phyloP scores from a whole-genome alignment of 2,113 vertebrate species.

The Paratilapia polleni region DNA sequence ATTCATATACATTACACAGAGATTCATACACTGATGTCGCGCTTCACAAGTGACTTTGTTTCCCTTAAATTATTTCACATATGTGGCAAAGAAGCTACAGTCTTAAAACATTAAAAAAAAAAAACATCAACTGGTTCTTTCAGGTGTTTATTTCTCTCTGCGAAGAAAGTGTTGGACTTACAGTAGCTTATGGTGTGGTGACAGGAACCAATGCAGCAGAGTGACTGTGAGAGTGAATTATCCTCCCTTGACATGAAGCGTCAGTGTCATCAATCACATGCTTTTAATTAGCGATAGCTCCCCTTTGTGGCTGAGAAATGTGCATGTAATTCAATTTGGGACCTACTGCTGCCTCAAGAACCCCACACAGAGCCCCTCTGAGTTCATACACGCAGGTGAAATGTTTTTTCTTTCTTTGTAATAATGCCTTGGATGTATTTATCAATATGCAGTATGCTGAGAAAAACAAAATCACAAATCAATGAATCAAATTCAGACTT shows the following conservation, averaged over 20 bases:
- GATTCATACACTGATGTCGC: constrained; percentile 20
- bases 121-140: not conserved
- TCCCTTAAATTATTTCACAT: constrained; percentile 26
- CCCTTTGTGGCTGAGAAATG: constrained; percentile 83
- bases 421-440: not conserved
- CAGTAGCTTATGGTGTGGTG: constrained; percentile 63
- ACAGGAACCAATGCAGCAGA: constrained; percentile 77
- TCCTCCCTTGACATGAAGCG: constrained; percentile 69
- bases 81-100: constrained; percentile 16
- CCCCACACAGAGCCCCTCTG: constrained; percentile 71
- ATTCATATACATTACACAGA: constrained; percentile 40
- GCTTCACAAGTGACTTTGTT: constrained; percentile 51
- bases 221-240: constrained; percentile 77
- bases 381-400: constrained; percentile 61
- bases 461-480: not conserved
- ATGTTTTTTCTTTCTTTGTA: not conserved
- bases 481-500: no score
- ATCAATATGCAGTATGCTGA: not conserved
- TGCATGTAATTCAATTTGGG: constrained; percentile 85
- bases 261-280: constrained; percentile 82
- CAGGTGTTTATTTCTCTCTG: constrained; percentile 31
- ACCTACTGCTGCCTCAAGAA: constrained; percentile 71
- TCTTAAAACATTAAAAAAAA: constrained; percentile 20
- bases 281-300: constrained; percentile 84
- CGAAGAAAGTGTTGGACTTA: constrained; percentile 71